Conservation (phyloP, 2,113 vertebrate species). For the mouse (Mus musculus) region GRCm39 chr12:37477501-37478000, state of each 20-base stretch:
- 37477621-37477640: not conserved
- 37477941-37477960: not conserved
- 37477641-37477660: not conserved
- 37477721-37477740: not conserved
- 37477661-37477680: not conserved
- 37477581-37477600: not conserved
- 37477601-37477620: not conserved
- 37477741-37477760: not conserved
- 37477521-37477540: not conserved
- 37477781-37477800: slow-evolving; percentile 22
- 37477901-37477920: not conserved
- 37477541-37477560: not conserved
- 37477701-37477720: not conserved
- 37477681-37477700: not conserved
- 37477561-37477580: not conserved
- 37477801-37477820: not conserved
- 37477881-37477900: not conserved
- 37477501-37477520: not conserved
- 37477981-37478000: not conserved
- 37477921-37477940: not conserved
- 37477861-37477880: not conserved
- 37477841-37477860: not conserved
- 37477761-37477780: not conserved
- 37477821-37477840: not conserved
- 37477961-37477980: not conserved